A percentile compares a stretch with the other conserved stretches of the same genome.
phyloP scores from a whole-genome alignment of 2,797 vertebrate genomes.

The Taeniopygia guttata region DNA sequence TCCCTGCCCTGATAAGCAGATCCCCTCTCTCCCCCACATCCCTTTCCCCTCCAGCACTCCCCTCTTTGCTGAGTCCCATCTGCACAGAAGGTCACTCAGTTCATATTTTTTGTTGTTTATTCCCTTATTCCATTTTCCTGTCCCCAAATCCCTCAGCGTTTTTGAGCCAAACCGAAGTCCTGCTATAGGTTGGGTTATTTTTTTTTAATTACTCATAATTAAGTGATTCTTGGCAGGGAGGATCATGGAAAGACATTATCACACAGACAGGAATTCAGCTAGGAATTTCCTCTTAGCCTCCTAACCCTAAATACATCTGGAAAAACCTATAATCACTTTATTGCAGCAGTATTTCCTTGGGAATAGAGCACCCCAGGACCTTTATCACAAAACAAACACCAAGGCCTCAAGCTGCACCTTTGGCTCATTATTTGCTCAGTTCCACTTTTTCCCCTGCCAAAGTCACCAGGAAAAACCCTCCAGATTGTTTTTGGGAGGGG shows the following conservation, averaged over 20 bases:
- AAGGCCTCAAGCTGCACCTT: neutral
- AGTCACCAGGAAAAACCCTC: neutral
- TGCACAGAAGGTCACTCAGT: neutral
- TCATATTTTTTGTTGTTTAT: neutral
- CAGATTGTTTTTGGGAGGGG: neutral
- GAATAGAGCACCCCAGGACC: neutral
- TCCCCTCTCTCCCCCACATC: neutral
- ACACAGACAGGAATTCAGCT: conserved; percentile 37
- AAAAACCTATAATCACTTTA: neutral
- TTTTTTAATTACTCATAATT: conserved; percentile 40
- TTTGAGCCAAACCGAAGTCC: neutral
- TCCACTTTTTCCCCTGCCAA: neutral
- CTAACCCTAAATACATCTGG: neutral
- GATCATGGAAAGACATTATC: conserved; percentile 1
- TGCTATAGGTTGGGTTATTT: neutral
- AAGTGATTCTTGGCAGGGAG: conserved; percentile 47
- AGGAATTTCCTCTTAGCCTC: conserved; percentile 49
- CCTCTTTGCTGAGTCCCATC: fast-evolving
- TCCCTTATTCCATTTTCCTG: neutral
- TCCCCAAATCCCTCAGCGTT: neutral
- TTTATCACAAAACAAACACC: neutral
- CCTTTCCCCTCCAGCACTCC: neutral
- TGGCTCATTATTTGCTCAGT: neutral
- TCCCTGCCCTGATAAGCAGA: neutral
- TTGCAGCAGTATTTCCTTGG: neutral